A percentile compares a stretch with the other conserved stretches of the same genome.
phyloP scores from a whole-genome alignment of 1,140 invertebrate genomes.

The Micrasema longulum region DNA sequence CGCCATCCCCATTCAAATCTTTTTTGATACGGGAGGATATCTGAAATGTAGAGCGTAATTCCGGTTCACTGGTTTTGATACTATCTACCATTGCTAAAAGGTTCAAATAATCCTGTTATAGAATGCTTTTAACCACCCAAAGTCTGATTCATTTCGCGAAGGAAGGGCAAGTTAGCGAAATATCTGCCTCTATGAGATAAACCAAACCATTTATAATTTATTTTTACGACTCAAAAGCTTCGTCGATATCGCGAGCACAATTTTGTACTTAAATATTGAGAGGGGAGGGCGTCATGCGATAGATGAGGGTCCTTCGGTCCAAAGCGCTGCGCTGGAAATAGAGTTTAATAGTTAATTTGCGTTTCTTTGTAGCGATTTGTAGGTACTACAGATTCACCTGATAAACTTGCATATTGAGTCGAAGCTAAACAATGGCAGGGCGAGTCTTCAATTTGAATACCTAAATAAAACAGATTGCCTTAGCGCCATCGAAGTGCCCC shows the following conservation, averaged over 20 bases:
- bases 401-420: constrained; percentile 30
- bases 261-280: too few species aligned
- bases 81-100: constrained; percentile 6
- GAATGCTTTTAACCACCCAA: constrained; percentile 15
- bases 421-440: not conserved
- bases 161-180: constrained; percentile 5
- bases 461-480: constrained; percentile 33
- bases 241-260: not conserved
- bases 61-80: constrained; percentile 5
- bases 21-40: not conserved
- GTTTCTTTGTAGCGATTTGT: not conserved
- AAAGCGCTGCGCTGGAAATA: constrained; percentile 3
- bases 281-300: too few species aligned
- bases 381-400: constrained; percentile 22
- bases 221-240: not conserved
- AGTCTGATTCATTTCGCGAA: constrained; percentile 7
- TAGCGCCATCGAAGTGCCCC: not conserved
- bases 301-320: not conserved
- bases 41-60: constrained; percentile 12
- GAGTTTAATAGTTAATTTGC: not conserved
- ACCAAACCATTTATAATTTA: constrained; percentile 6
- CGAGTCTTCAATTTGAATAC: constrained; percentile 36
- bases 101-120: constrained; percentile 26
- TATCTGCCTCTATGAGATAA: constrained; percentile 12
- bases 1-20: too few species aligned